These are phyloP conservation scores for Junco hyemalis DNA, from an alignment of 2,113 vertebrate species.

Conservation along the genomic window DNA sequence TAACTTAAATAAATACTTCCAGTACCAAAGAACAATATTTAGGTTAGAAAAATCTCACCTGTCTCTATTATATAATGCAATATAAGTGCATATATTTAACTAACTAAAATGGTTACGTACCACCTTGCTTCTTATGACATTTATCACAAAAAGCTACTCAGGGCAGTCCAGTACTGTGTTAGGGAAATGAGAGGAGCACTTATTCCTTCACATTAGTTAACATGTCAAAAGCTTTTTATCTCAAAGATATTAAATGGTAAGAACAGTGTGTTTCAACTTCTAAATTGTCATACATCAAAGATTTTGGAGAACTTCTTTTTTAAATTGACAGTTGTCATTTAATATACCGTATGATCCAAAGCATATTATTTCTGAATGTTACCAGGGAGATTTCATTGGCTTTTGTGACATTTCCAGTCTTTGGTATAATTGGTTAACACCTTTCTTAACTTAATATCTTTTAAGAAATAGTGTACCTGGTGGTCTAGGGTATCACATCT, in stretches of 20 bases:
- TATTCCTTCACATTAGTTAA: constrained; percentile 58
- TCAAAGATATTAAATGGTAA: constrained; percentile 68
- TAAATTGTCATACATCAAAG: constrained; percentile 73
- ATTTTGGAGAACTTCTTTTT: constrained; percentile 70
- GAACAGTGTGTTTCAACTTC: constrained; percentile 77
- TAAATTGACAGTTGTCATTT: constrained; percentile 80
- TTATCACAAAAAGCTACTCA: background rate
- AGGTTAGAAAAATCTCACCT: background rate
- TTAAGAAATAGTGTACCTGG: constrained; percentile 48
- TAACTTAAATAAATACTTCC: background rate
- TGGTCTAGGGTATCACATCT: constrained; percentile 64
- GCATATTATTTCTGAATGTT: constrained; percentile 79
- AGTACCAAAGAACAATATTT: background rate
- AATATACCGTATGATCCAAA: constrained; percentile 75
- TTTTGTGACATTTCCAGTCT: constrained; percentile 78
- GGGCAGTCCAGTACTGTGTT: background rate
- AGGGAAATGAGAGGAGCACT: constrained; percentile 55
- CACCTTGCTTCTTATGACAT: background rate
- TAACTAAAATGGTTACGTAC: background rate
- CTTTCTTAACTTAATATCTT: constrained; percentile 63
- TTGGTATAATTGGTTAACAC: constrained; percentile 77
- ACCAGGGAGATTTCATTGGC: constrained; percentile 76
- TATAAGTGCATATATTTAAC: background rate
- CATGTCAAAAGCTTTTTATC: constrained; percentile 57
- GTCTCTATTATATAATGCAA: background rate